phyloP scores from a whole-genome alignment of 2,113 vertebrate species.

The Crotalus viridis region DNA sequence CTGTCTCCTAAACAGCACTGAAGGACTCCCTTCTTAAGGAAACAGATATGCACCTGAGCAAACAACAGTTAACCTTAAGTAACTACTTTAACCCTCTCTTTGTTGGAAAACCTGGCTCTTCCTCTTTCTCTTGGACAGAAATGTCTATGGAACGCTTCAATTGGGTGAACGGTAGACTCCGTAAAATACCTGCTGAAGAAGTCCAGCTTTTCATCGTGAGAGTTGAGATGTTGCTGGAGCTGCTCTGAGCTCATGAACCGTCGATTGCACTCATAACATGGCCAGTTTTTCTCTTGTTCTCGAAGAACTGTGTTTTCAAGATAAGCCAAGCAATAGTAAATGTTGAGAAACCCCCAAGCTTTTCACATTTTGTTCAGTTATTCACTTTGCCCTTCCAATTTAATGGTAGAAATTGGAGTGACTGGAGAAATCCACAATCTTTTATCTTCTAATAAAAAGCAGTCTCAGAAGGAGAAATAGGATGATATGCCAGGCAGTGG shows the following conservation, averaged over 20 bases:
- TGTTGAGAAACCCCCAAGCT: constrained; percentile 7
- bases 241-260: constrained; percentile 97
- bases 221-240: constrained; percentile 95
- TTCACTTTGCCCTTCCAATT: constrained; percentile 9
- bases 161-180: background rate
- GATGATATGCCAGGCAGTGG: background rate
- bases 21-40: background rate
- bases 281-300: constrained; percentile 98
- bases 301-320: constrained; percentile 74
- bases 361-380: background rate
- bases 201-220: constrained; percentile 94
- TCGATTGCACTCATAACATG: constrained; percentile 93
- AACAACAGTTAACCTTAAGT: background rate
- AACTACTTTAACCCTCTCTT: background rate
- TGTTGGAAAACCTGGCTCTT: background rate
- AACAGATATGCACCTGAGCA: background rate
- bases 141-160: background rate
- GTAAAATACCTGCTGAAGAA: constrained; percentile 82
- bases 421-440: background rate
- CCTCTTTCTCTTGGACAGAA: background rate
- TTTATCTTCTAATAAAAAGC: background rate
- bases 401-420: background rate
- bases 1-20: background rate
- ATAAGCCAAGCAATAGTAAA: constrained; percentile 22
- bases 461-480: background rate